These are phyloP conservation scores for silkworm (Bombyx mori) DNA, from an alignment of 1,140 invertebrate species.

Conservation along the genomic window ASM3026992v2 NC_085126.1:6317001-6317500, in stretches of 20 bases:
- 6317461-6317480: not conserved
- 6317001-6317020: constrained; percentile 34
- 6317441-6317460: not conserved
- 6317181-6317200: constrained; percentile 23
- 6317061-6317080: not conserved
- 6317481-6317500: not conserved
- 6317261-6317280: constrained; percentile 8
- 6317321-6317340: not conserved
- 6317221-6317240: constrained; percentile 25
- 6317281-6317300: constrained; percentile 33
- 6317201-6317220: constrained; percentile 44
- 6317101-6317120: no score
- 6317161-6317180: constrained; percentile 38
- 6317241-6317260: constrained; percentile 39
- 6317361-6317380: not conserved
- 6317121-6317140: not conserved
- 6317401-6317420: not conserved
- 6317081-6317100: no score
- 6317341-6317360: not conserved
- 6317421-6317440: not conserved
- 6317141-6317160: constrained; percentile 18
- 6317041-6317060: constrained; percentile 1
- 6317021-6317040: constrained; percentile 9
- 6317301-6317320: constrained; percentile 15
- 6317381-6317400: constrained; percentile 1